Evolutionary conservation across 2,797 vertebrate species (phyloP), one percentile per base, ranked within the genome.

Genomic region (Sebastes baramenuke): DNA sequence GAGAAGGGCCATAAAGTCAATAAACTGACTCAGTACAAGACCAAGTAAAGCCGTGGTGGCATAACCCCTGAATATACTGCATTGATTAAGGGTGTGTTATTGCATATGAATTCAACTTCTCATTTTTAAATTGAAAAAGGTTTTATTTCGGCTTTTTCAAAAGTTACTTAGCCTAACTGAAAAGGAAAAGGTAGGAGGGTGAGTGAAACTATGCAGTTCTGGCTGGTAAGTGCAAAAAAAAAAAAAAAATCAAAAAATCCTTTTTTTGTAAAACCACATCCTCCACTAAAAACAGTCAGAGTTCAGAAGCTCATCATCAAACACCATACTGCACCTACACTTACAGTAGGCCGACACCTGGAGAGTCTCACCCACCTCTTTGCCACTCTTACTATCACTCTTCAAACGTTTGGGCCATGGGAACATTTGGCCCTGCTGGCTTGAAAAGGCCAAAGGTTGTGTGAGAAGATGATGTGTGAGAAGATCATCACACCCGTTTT

Each of bases 211-310:
- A 27, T 66, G 18, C 29, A 34, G 30, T n/a, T 32, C 30, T 25
- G 13, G 27, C 2, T 61, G 65, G 25, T 38, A 12, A 18, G 4
- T 61, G 24, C 24, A 38, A 34, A 2, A 32, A 8, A 67, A 46
- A 38, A 34, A 2, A 32, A 8, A 67, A 46, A 24, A 49, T 1
- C 0, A 16, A 46, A 49, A 49, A 49, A 18, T 46, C 7, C 3
- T 20, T 49, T 49, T 62, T 46, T 38, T 67, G 5, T 29, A 16
- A 76, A 80, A 52, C 52, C 58, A 68, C 68, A 65, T 69, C 69
- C 58, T 80, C 24, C 64, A 18, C 20, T 62, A 5, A 62, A 20
- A 16, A 29, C 61, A 72, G n/a, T 55, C 38, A 64, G 20, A 60
- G n/a, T 9, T 22, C 25, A 32, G 27, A 59, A 16, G 74, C 27